Conservation (phyloP, 2,113 vertebrate genomes). For the Oreocharis arfaki region DNA sequence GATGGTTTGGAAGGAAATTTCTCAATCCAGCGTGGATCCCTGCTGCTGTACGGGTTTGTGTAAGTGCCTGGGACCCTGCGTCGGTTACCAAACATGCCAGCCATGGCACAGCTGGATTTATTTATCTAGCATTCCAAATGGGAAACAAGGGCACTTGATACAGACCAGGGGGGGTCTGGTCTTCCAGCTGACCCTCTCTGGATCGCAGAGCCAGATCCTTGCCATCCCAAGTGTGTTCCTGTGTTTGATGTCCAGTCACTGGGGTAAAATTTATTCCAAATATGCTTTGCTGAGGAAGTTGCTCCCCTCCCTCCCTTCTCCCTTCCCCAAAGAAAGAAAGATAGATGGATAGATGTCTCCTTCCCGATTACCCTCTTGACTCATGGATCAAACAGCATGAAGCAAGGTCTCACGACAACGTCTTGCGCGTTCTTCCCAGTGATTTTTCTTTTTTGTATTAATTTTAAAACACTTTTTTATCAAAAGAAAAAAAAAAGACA, state of each 20-base stretch:
- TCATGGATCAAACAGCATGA: slow-evolving; percentile 21
- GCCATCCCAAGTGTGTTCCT: neutral
- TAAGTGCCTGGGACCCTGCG: neutral
- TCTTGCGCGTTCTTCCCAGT: slow-evolving; percentile 60
- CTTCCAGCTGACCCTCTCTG: neutral
- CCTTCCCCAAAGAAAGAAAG: neutral
- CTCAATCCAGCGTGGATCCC: neutral
- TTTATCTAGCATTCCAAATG: neutral
- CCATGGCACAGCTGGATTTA: neutral
- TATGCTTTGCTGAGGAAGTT: neutral
- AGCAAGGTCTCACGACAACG: slow-evolving; percentile 19
- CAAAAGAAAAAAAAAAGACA: slow-evolving; percentile 40
- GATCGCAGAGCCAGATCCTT: neutral
- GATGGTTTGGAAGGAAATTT: slow-evolving; percentile 1
- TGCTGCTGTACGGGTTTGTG: neutral
- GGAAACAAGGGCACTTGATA: neutral
- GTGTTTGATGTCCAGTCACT: slow-evolving; percentile 18
- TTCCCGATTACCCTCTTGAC: slow-evolving; percentile 4
- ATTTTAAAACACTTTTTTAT: slow-evolving; percentile 39
- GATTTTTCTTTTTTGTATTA: slow-evolving; percentile 56
- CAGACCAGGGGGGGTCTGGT: neutral
- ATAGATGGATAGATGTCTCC: neutral
- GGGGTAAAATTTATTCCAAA: slow-evolving; percentile 1
- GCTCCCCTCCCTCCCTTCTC: neutral
- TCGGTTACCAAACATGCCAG: neutral